Conservation (phyloP, 2,113 vertebrate genomes). For the Chroicocephalus ridibundus region DNA sequence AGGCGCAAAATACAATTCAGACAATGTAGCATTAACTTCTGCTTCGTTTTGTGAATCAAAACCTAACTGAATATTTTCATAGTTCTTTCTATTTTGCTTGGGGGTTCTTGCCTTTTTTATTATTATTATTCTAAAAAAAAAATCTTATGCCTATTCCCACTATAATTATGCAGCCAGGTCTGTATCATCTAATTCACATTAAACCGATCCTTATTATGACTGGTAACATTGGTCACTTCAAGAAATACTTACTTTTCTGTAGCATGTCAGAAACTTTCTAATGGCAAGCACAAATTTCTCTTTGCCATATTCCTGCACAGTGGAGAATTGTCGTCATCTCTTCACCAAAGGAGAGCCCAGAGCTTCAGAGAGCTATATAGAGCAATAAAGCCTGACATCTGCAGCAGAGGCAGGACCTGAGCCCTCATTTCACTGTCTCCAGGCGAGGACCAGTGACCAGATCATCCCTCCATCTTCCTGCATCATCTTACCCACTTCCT, state of each 20-base stretch:
- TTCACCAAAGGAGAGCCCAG: not conserved
- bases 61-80: not conserved
- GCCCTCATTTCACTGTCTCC: not conserved
- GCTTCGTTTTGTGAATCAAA: not conserved
- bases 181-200: not conserved
- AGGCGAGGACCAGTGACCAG: not conserved
- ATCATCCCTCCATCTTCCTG: not conserved
- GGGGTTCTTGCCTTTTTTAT: not conserved
- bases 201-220: not conserved
- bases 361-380: not conserved
- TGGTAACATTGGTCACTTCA: not conserved
- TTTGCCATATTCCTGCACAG: not conserved
- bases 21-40: not conserved
- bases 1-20: not conserved
- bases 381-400: not conserved
- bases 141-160: not conserved
- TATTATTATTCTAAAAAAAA: too few relatives aligned
- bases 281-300: not conserved
- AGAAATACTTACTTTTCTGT: not conserved
- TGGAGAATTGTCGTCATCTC: not conserved
- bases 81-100: not conserved
- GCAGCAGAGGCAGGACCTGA: not conserved
- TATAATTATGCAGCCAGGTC: not conserved
- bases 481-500: not conserved
- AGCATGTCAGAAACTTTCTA: not conserved